Evolutionary conservation across 2,113 vertebrate species (phyloP).

Genomic region (Chinchilla lanigera): DNA sequence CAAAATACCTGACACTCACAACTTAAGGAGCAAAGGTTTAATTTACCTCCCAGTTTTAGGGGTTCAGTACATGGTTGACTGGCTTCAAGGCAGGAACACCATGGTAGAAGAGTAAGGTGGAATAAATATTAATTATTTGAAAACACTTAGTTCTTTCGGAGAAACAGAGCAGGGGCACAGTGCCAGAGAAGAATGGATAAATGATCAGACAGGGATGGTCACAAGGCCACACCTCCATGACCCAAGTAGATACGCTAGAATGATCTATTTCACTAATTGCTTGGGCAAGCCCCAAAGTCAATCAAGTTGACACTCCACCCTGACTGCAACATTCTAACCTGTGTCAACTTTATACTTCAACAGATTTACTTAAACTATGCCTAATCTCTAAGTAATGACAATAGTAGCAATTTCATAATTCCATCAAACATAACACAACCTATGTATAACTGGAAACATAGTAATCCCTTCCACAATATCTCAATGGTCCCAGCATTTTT

Average conservation of each 20-base stretch:
- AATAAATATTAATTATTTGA: background rate
- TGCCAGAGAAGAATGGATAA: background rate
- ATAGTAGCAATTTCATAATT: background rate
- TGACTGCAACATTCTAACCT: background rate
- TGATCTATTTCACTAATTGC: background rate
- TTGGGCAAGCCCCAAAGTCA: background rate
- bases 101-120: background rate
- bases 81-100: background rate
- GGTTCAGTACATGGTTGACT: background rate
- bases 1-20: background rate
- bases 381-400: background rate
- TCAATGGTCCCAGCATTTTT: background rate
- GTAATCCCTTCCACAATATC: background rate
- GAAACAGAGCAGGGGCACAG: background rate
- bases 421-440: background rate
- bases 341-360: background rate
- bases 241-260: background rate
- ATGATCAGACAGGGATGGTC: too few relatives aligned
- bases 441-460: background rate
- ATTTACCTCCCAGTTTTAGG: background rate
- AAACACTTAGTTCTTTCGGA: background rate
- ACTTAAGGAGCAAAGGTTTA: background rate
- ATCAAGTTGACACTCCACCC: background rate
- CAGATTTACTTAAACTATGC: background rate
- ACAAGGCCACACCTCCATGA: background rate